These are phyloP conservation scores for Patella caerulea DNA, from an alignment of 2,888 invertebrate species.

Conservation along the genomic window DNA sequence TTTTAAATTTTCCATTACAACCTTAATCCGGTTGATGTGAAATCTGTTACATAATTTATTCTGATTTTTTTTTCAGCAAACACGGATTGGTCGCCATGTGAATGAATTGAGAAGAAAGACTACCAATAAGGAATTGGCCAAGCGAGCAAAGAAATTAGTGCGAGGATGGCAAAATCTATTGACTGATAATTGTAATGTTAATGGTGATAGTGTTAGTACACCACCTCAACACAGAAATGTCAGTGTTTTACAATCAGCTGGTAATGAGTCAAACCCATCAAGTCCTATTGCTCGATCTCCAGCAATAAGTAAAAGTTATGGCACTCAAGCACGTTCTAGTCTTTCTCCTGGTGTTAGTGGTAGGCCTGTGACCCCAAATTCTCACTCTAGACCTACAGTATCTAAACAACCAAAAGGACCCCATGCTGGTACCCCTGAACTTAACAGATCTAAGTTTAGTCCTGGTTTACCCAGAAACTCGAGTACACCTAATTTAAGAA, in stretches of 20 bases:
- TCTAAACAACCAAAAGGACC: no score
- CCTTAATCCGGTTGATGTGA: no score
- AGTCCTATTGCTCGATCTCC: slow-evolving; percentile 53
- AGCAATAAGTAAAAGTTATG: slow-evolving; percentile 23
- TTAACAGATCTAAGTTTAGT: neutral
- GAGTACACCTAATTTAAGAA: slow-evolving; percentile 30
- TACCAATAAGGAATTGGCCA: slow-evolving; percentile 85
- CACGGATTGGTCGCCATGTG: slow-evolving; percentile 93
- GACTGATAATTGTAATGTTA: slow-evolving; percentile 39
- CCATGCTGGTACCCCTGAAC: neutral
- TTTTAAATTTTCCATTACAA: no score
- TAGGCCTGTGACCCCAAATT: slow-evolving; percentile 40
- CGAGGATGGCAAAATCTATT: slow-evolving; percentile 93
- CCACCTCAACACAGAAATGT: slow-evolving; percentile 32
- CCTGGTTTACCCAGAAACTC: slow-evolving; percentile 24
- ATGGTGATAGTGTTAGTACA: slow-evolving; percentile 58
- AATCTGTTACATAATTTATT: no score
- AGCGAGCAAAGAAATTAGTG: slow-evolving; percentile 90
- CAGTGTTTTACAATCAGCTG: slow-evolving; percentile 30
- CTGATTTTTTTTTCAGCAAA: slow-evolving; percentile 78
- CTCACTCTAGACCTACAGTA: neutral
- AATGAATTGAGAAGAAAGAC: slow-evolving; percentile 92
- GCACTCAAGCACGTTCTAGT: slow-evolving; percentile 2
- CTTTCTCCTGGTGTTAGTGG: slow-evolving; percentile 31
- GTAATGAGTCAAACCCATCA: slow-evolving; percentile 44